Conservation (phyloP, 92 coral and sea anemone genomes). For the Bergia puertoricense region DNA sequence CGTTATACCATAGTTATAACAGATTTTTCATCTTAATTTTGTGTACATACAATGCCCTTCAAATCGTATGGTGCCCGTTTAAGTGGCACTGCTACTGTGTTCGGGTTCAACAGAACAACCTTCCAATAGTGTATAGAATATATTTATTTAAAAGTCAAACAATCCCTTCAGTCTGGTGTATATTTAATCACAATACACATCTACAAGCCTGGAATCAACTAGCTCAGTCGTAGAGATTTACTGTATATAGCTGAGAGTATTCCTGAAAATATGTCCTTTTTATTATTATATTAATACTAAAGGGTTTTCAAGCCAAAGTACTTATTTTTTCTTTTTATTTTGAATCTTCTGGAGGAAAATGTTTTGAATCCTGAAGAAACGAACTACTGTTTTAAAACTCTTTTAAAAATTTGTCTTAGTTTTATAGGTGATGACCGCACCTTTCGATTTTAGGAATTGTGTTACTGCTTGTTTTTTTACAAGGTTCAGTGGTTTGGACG, state of each 20-base stretch:
- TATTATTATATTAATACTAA: not conserved
- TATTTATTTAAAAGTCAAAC: constrained; percentile 27
- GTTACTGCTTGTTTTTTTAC: not conserved
- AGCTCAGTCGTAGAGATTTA: not conserved
- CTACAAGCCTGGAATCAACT: constrained; percentile 21
- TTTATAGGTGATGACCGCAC: not conserved
- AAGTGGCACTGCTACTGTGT: not conserved
- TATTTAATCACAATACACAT: not conserved
- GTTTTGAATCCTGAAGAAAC: not conserved
- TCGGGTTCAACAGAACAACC: constrained; percentile 4
- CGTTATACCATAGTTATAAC: not conserved
- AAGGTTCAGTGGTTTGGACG: not conserved
- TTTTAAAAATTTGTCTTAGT: not conserved
- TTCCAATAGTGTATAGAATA: constrained; percentile 39
- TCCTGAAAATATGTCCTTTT: not conserved
- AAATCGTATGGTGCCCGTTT: not conserved
- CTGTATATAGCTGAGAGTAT: not conserved
- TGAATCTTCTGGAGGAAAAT: not conserved
- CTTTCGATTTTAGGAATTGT: not conserved
- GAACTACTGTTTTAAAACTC: too few relatives aligned
- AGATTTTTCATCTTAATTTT: constrained; percentile 9
- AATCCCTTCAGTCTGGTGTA: constrained; percentile 16
- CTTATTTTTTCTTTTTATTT: not conserved
- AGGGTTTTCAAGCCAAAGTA: not conserved
- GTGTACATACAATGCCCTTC: constrained; percentile 19